Base-by-base conservation (phyloP, 2,888 invertebrate genomes). In the Vanessa cardui region DNA sequence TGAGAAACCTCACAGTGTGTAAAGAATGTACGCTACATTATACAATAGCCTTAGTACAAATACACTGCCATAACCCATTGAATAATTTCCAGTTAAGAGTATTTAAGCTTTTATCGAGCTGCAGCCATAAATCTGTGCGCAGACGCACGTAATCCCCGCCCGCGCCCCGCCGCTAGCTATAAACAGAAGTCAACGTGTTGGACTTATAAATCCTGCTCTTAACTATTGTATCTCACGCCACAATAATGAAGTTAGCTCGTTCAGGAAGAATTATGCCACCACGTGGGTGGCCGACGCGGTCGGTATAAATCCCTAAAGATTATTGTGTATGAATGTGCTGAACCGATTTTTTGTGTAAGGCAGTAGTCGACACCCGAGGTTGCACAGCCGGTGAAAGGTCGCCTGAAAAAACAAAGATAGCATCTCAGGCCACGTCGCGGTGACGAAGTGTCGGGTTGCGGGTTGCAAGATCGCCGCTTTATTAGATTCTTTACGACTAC, bases 161-260 rank as follows among this genome's bases (percentile, higher is more conserved):
- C 89, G 87, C 88, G 83, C 85, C 84, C 85, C 85, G 85, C 89
- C 87, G 83, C 85, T 83, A 85, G 89, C 90, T 90, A 92, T 91
- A 92, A 92, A 92, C 92, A 92, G 92, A 90, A 92, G 92, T 92
- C 92, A 91, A 90, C 92, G 91, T 92, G 92, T 92, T 88, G 86
- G 88, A 88, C 90, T 89, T 90, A 92, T 92, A 92, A 92, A 92
- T 92, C 91, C 89, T 91, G 87, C 82, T 90, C 92, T 92, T 92
- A 92, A 91, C 92, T 91, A 92, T 92, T 92, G 92, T 92, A 92
- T 91, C 91, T 90, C 88, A 86, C 84, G 88, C 90, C 91, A 92
- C 91, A 92, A 92, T 92, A 92, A 92, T 92, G 91, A 92, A 91
- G 92, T 92, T 91, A 88, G 91, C 90, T 92, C 91, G 89, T 90